Evolutionary conservation across 2,797 vertebrate genomes (phyloP).

Genomic region (Salmo trutta): DNA sequence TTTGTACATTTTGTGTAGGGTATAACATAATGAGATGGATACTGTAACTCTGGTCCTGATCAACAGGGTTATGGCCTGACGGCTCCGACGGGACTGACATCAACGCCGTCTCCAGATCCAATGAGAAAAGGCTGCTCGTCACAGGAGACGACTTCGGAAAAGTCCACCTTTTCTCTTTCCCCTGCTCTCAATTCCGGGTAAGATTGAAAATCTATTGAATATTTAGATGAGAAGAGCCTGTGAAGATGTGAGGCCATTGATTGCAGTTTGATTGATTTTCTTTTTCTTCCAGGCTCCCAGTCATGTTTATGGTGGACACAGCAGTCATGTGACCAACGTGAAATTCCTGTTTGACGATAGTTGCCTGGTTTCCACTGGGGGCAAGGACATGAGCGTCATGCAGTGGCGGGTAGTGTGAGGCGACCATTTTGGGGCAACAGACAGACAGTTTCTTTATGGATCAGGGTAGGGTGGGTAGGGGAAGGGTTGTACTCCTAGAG

Average conservation of each 20-base stretch:
- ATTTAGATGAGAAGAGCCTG: background rate
- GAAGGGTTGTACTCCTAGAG: background rate
- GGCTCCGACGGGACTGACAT: constrained; percentile 97
- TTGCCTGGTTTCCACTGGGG: constrained; percentile 93
- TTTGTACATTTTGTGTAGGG: background rate
- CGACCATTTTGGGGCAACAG: background rate
- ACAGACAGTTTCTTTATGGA: background rate
- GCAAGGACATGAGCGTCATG: constrained; percentile 98
- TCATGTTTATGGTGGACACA: constrained; percentile 90
- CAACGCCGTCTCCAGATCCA: constrained; percentile 89
- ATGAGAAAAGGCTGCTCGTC: constrained; percentile 84
- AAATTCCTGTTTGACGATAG: constrained; percentile 91
- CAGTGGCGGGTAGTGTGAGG: constrained; percentile 93
- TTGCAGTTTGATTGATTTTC: constrained; percentile 4
- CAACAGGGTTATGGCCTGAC: constrained; percentile 93
- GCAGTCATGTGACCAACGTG: constrained; percentile 98
- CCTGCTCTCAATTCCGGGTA: constrained; percentile 95
- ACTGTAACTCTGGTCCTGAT: background rate
- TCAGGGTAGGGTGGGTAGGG: background rate
- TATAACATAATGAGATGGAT: too few relatives aligned
- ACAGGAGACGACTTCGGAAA: constrained; percentile 98
- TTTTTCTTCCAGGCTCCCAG: constrained; percentile 84
- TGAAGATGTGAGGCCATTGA: background rate
- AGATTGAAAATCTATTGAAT: constrained; percentile 32
- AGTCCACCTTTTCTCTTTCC: constrained; percentile 95